Base-by-base conservation (phyloP, 35 echinoderm and acorn worm species). In the Hemicentrotus pulcherrimus region DNA sequence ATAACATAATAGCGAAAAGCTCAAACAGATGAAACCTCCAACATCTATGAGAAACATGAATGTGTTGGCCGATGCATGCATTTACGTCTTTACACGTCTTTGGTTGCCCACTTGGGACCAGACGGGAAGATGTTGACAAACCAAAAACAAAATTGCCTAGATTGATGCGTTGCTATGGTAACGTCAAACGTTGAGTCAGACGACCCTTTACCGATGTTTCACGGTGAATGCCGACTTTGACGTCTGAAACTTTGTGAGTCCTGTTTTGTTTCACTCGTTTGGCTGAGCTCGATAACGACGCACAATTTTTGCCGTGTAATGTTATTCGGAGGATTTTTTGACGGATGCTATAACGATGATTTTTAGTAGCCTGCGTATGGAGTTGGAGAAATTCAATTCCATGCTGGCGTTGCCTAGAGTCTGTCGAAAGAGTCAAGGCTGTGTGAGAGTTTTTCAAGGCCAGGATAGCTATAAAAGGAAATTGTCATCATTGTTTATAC, bases 181-280 rank as follows among this genome's bases (percentile, higher is more conserved):
- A 90, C 88, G 46, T 90, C 65, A 78, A 90, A 90, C 88, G 46
- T 47, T 47, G 88, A 90, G 32, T 90, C 46, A 90, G 32, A 90
- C 46, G 88, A 47, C 88, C 65, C 65, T 78, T 28, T 28, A 90
- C 88, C 88, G 32, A 90, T 90, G 32, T 90, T 33, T 90, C 88
- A 78, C 65, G 65, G 65, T 78, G 65, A 78, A 78, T 78, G 65
- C 88, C 46, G 32, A 90, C 88, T 90, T 90, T 90, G 88, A 90
- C 88, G 88, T 90, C 88, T 30, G 88, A 90, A 90, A 90, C 88
- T 90, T 90, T 31, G 19, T 78, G 65, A 18, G 65, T 78, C 19
- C 65, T 78, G 46, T 90, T 90, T 90, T 90, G 88, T 90, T 90
- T 90, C 88, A 47, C 88, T 90, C 88, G 88, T 90, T 90, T 90